Evolutionary conservation across 2,888 invertebrate genomes (phyloP).

Genomic region (Tortricodes alternella): DNA sequence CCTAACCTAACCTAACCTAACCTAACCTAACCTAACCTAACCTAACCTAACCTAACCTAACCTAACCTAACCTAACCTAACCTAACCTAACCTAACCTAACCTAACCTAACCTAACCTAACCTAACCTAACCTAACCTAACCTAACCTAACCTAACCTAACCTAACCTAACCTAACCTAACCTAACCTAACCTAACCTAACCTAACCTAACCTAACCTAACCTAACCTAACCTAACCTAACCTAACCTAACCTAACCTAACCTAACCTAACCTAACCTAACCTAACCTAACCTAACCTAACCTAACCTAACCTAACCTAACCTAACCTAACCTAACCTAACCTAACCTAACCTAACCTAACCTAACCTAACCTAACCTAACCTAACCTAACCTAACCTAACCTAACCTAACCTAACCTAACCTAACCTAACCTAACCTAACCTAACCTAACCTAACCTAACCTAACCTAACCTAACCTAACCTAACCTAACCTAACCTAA

Average conservation of each 20-base stretch:
- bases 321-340: background rate
- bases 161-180: background rate
- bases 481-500: too few species aligned
- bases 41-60: background rate
- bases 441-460: too few species aligned
- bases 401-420: too few species aligned
- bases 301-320: background rate
- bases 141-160: background rate
- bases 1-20: background rate
- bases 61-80: background rate
- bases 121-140: background rate
- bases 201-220: background rate
- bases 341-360: too few species aligned
- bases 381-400: too few species aligned
- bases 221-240: background rate
- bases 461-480: too few species aligned
- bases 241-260: conserved; percentile 6
- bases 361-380: too few species aligned
- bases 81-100: background rate
- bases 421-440: too few species aligned
- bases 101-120: background rate
- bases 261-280: background rate
- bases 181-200: background rate
- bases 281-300: too few species aligned
- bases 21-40: background rate